A percentile compares a stretch with the other conserved stretches of the same genome.
Evolutionary conservation across 37 sponge, comb jelly and placozoan genomes (phyloP).

Genomic region (Agelas oroides): DNA sequence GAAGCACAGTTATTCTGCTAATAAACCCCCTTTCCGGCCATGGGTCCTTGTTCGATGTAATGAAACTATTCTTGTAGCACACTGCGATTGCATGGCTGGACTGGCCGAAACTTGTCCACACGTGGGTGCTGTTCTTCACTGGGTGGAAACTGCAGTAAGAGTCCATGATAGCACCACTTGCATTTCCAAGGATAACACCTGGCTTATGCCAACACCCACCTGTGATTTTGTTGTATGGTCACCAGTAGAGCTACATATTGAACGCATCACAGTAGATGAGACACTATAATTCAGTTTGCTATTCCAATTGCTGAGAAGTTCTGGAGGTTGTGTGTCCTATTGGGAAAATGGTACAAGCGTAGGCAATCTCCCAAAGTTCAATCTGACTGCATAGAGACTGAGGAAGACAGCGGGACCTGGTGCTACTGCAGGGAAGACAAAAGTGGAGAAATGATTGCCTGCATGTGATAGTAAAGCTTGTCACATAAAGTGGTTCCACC

Average conservation of each 20-base stretch:
- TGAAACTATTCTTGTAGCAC: conserved; percentile 29
- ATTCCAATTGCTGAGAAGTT: conserved; percentile 22
- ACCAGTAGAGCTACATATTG: conserved; percentile 35
- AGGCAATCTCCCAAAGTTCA: not conserved
- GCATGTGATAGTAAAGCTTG: conserved; percentile 60
- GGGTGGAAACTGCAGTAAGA: conserved; percentile 49
- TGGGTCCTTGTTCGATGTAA: conserved; percentile 49
- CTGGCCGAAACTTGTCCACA: conserved; percentile 43
- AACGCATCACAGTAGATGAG: conserved; percentile 32
- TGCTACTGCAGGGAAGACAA: conserved; percentile 45
- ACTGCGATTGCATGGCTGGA: conserved; percentile 60
- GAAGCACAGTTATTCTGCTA: conserved; percentile 48
- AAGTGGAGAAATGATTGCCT: conserved; percentile 51
- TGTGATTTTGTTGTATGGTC: conserved; percentile 65
- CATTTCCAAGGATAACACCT: conserved; percentile 37
- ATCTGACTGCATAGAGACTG: not conserved
- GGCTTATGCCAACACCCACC: conserved; percentile 46
- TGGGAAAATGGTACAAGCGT: conserved; percentile 52
- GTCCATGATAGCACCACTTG: conserved; percentile 26
- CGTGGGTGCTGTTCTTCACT: conserved; percentile 54
- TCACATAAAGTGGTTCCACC: conserved; percentile 45
- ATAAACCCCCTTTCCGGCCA: conserved; percentile 39
- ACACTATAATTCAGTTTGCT: not conserved
- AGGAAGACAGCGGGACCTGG: conserved; percentile 50
- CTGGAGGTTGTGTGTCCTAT: conserved; percentile 27